Base-by-base conservation (phyloP, 2,888 invertebrate genomes). In the Chalcis sispes region DNA sequence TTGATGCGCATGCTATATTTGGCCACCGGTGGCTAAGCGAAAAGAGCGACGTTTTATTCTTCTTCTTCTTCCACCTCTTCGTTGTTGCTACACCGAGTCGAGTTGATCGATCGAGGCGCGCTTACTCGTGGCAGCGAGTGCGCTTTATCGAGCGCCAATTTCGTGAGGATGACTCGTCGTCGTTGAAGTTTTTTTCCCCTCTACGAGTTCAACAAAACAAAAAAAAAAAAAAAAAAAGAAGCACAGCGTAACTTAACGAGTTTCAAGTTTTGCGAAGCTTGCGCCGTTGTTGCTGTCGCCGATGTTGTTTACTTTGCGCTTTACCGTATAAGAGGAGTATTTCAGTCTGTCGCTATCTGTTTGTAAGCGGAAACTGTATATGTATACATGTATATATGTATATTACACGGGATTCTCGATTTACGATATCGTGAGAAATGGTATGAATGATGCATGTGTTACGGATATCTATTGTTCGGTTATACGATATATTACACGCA, bases 1-100 rank as follows among this genome's bases (percentile, higher is more conserved):
- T 7, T 36, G 36, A 10, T 36, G 10, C 10, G 13, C 15, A 42
- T 42, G 7, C 54, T 66, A 54, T 54, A 40, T 66, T 66, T 54
- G 36, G 27, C 25, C 4, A 3, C 4, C 2, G 23, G 2, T 10
- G 10, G 52, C 2, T 42, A 13, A 42, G 15, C 18, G n/a, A 48
- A 4, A 32, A 18, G 25, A n/a, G n/a, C n/a, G n/a, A n/a, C n/a
- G n/a, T n/a, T n/a, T n/a, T n/a, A n/a, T n/a, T n/a, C n/a, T n/a
- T n/a, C n/a, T n/a, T n/a, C n/a, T n/a, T n/a, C n/a, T n/a, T n/a
- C n/a, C n/a, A n/a, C n/a, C n/a, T n/a, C n/a, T n/a, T n/a, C n/a
- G n/a, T n/a, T n/a, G n/a, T n/a, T n/a, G n/a, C n/a, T n/a, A n/a
- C n/a, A n/a, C n/a, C n/a, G n/a, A n/a, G n/a, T n/a, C n/a, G n/a